Evolutionary conservation across 2,888 invertebrate species (phyloP).

Genomic region (Reticulitermes lucifugus): DNA sequence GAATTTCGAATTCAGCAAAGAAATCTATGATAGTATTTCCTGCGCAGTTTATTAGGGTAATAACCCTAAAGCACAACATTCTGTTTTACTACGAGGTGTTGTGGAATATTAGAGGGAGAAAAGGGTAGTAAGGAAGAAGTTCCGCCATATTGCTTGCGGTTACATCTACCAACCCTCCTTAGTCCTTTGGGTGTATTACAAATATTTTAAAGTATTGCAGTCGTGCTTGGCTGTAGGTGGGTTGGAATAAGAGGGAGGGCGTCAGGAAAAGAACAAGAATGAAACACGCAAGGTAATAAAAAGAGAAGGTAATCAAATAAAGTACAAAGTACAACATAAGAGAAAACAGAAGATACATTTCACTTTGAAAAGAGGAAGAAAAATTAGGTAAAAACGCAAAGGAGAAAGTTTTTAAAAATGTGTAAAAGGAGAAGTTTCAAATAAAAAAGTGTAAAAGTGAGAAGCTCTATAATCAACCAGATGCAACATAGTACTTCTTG

Average conservation of each 20-base stretch:
- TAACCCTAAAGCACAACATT: background rate
- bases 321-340: background rate
- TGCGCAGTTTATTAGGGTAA: background rate
- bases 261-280: too few relatives aligned
- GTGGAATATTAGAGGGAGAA: background rate
- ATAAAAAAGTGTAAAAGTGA: too few relatives aligned
- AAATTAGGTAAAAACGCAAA: background rate
- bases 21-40: background rate
- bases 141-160: conserved; percentile 12
- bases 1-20: too few relatives aligned
- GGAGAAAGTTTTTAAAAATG: too few relatives aligned
- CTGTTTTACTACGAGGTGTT: background rate
- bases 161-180: background rate
- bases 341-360: background rate
- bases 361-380: background rate
- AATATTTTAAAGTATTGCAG: conserved; percentile 31
- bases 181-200: conserved; percentile 23
- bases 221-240: background rate
- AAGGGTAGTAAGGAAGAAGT: background rate
- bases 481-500: too few relatives aligned
- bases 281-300: background rate
- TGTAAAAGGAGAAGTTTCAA: too few relatives aligned
- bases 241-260: background rate
- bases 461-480: too few relatives aligned
- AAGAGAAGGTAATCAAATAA: background rate